Percentiles rank a stretch among this genome's conserved stretches.
Conservation (phyloP, 2,113 vertebrate genomes). For the Nibea coibor region DNA sequence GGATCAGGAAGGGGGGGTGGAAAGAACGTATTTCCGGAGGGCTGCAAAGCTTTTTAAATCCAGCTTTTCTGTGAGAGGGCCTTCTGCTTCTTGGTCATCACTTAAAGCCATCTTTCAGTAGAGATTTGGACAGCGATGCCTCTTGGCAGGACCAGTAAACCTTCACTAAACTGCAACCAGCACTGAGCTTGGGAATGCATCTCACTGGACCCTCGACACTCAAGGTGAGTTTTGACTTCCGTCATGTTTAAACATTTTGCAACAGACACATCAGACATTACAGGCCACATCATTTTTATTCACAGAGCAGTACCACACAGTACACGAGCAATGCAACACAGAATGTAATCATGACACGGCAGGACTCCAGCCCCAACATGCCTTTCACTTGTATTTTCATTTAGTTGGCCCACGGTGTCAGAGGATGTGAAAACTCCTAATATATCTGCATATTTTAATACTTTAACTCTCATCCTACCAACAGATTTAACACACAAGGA, state of each 20-base stretch:
- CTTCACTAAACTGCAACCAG: conserved; percentile 41
- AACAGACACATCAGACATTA: neutral
- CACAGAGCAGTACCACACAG: neutral
- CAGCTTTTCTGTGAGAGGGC: conserved; percentile 53
- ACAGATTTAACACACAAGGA: too few relatives aligned
- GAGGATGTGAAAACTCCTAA: neutral
- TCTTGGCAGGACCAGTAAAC: conserved; percentile 56
- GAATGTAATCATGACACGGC: neutral
- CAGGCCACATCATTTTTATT: neutral
- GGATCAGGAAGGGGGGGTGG: conserved; percentile 10
- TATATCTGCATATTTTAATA: neutral
- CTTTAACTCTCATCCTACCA: too few relatives aligned
- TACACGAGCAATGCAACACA: neutral
- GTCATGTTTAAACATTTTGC: conserved; percentile 2
- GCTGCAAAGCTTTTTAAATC: conserved; percentile 64
- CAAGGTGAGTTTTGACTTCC: conserved; percentile 30
- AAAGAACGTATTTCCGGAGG: conserved; percentile 61
- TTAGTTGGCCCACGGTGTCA: neutral
- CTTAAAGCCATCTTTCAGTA: conserved; percentile 60
- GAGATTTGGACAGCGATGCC: conserved; percentile 61
- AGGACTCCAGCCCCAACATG: neutral
- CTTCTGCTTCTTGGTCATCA: conserved; percentile 49
- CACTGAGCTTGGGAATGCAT: neutral
- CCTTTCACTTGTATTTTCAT: neutral
- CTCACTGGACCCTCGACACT: conserved; percentile 43